Evolutionary conservation across 2,797 vertebrate genomes (phyloP), one percentile per base, ranked within the genome.

Genomic region (Cottoperca gobio): DNA sequence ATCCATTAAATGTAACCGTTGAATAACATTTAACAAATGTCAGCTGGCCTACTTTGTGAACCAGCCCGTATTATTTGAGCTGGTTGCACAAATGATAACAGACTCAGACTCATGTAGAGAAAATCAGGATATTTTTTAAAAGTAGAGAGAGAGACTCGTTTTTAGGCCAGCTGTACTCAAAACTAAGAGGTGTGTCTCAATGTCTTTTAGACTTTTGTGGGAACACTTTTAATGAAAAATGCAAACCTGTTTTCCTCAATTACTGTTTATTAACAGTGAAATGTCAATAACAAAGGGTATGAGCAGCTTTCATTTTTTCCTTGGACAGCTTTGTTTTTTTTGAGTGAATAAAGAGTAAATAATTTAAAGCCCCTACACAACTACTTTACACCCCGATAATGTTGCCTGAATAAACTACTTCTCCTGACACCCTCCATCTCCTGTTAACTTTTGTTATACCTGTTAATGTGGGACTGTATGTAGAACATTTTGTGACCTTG

Each of bases 11-110:
- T 24, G 14, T 21, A 5, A n/a, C 12, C 16, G 63, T 10, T 8
- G n/a, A 42, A 43, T 28, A 53, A 19, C 21, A 65, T 28, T 33
- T 24, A 43, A 60, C 49, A 65, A 63, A n/a, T 28, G n/a, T 59
- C 43, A n/a, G 14, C 49, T 53, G 35, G 8, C 23, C 17, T 21
- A 28, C 40, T 64, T 33, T n/a, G 6, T 21, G 28, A 43, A 17
- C 46, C 65, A 40, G 16, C 28, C 60, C 11, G 46, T 4, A 52
- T 65, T 45, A 61, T 61, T 39, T 52, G 37, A 17, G 26, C n/a
- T 42, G 23, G 8, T 9, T 61, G 11, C 3, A 17, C 3, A 62
- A 40, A 53, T 54, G 0, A 17, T 17, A 66, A 10, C 28, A 46
- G 16, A 68, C n/a, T 63, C 8, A 39, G 17, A 63, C 26, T 24